A percentile compares a stretch with the other conserved stretches of the same genome.
Evolutionary conservation across 2,888 invertebrate species (phyloP).

Genomic region (Dynastes tityus): DNA sequence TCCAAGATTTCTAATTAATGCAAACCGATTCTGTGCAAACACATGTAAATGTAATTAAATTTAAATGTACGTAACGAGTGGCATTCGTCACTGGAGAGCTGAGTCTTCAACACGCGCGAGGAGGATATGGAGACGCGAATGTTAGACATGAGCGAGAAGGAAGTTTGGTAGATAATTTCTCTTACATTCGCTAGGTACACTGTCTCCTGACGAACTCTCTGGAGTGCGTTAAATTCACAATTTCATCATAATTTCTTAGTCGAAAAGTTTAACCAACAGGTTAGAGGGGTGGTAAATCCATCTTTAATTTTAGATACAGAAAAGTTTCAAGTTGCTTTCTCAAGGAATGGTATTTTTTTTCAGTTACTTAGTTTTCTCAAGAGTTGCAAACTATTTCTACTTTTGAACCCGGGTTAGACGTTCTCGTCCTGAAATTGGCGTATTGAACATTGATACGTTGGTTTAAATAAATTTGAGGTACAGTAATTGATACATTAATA

Average conservation of each 20-base stretch:
- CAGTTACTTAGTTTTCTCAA: too few relatives aligned
- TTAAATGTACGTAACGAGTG: slow-evolving; percentile 50
- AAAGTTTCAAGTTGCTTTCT: slow-evolving; percentile 9
- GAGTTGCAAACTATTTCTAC: too few relatives aligned
- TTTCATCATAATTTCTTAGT: slow-evolving; percentile 50
- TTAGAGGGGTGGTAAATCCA: slow-evolving; percentile 7
- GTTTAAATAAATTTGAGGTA: too few relatives aligned
- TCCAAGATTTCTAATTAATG: slow-evolving; percentile 49
- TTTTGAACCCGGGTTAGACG: too few relatives aligned
- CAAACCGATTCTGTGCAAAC: slow-evolving; percentile 49
- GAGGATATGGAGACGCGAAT: not conserved
- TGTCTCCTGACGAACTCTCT: slow-evolving; percentile 43
- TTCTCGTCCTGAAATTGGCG: too few relatives aligned
- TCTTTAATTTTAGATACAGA: not conserved
- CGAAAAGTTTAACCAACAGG: slow-evolving; percentile 38
- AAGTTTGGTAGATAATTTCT: slow-evolving; percentile 41
- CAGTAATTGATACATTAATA: too few relatives aligned
- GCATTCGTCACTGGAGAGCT: slow-evolving; percentile 48
- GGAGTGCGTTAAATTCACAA: slow-evolving; percentile 42
- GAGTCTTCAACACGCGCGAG: slow-evolving; percentile 8
- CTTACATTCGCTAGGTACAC: slow-evolving; percentile 26
- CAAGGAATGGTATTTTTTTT: not conserved
- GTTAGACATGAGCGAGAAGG: slow-evolving; percentile 3
- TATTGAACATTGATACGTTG: not conserved
- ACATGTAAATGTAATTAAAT: slow-evolving; percentile 52